These are phyloP conservation scores for Tetraneura akinire DNA, from an alignment of 1,140 invertebrate genomes.

Conservation along the genomic window DNA sequence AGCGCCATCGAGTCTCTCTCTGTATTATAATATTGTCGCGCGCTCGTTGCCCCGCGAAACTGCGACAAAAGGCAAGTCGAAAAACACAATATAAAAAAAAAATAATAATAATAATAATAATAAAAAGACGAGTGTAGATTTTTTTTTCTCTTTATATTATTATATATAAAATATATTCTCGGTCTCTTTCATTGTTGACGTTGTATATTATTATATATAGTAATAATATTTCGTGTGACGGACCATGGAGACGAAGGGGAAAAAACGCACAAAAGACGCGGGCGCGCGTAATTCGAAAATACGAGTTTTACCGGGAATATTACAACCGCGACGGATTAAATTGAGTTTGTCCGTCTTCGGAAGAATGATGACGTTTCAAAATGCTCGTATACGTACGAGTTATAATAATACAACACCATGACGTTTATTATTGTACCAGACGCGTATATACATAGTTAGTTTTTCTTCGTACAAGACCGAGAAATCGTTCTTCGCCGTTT, in stretches of 20 bases:
- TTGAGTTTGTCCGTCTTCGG: constrained; percentile 34
- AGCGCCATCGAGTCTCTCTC: no score
- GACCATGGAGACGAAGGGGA: background rate
- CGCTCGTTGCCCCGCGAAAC: background rate
- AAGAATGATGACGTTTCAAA: constrained; percentile 50
- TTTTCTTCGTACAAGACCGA: background rate
- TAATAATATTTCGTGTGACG: background rate
- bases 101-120: background rate
- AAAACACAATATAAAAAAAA: background rate
- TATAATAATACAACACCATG: no score
- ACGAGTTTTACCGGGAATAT: constrained; percentile 2
- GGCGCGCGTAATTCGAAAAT: background rate
- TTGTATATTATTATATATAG: constrained; percentile 6
- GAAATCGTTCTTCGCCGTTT: background rate
- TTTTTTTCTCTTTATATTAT: background rate
- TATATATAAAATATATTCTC: no score
- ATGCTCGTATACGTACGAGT: background rate
- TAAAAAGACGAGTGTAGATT: background rate
- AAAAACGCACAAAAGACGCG: background rate
- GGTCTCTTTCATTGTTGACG: constrained; percentile 15
- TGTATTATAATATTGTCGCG: constrained; percentile 1
- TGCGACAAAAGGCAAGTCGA: constrained; percentile 29
- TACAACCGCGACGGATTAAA: constrained; percentile 41
- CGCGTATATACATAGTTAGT: no score
- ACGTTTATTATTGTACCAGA: no score